Evolutionary conservation across 1,140 invertebrate species (phyloP), one percentile per base, ranked within the genome.

Genomic region (Hylaeus anthracinus): DNA sequence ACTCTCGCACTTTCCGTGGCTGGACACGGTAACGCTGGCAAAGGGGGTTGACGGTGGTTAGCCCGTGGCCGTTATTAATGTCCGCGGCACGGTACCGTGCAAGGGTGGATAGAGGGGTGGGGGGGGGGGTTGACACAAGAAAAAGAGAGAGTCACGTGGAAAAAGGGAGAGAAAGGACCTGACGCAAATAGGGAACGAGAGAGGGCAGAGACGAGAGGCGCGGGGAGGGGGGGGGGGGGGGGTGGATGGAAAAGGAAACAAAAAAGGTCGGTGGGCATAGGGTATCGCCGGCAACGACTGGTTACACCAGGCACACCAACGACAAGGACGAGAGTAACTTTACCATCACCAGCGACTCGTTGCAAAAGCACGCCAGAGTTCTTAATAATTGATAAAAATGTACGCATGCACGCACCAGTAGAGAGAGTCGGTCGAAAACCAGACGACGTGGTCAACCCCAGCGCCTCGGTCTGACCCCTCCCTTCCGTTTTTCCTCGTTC

Each of bases 381-480:
- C 92, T 93, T 93, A 93, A 93, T 93, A 93, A 93, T 93, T 93
- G 92, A 93, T 92, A 93, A 93, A 93, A 93, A 93, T 93, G 92
- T 92, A 93, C 91, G 91, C 88, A 89, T 84, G 86, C 87, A 90
- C 82, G 86, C 88, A 88, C 86, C 86, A 86, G 87, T 89, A 89
- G 87, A 75, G 67, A 86, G 78, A 79, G 75, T 80, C 66, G 72
- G 75, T 65, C 43, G 71, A 70, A 84, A 77, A 72, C 74, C 70
- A 69, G 83, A 78, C 77, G 66, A 67, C 69, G 76, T 55, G 76
- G 76, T 64, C 76, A 79, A 79, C 66, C 77, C 69, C 69, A 64
- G 76, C 48, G 82, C 67, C 61, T 73, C 56, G 66, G 9, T 76
- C 65, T 61, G 41, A 6, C 45, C 60, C 64, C 12, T 12, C 56